phyloP scores from a whole-genome alignment of 2,113 vertebrate genomes.

The Pterocles orientalis region DNA sequence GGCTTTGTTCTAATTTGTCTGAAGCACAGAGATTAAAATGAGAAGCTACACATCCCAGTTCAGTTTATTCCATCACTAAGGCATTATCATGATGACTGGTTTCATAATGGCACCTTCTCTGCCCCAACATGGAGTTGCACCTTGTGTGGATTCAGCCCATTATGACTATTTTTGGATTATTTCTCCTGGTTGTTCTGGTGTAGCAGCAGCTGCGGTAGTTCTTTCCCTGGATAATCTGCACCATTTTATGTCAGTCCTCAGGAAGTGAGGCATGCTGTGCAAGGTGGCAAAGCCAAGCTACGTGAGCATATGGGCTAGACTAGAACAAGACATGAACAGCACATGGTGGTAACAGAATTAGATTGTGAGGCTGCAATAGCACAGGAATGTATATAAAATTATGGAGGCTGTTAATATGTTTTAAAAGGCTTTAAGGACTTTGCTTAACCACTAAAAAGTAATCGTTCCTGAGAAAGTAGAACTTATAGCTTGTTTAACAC shows the following conservation, averaged over 20 bases:
- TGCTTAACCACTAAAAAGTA: no score
- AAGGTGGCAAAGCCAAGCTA: no score
- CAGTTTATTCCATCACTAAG: neutral
- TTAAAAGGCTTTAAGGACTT: no score
- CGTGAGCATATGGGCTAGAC: no score
- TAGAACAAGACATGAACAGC: no score
- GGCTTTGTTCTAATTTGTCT: slow-evolving; percentile 46
- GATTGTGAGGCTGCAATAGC: no score
- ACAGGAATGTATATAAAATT: no score
- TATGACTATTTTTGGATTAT: neutral
- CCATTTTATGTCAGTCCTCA: neutral
- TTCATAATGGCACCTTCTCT: neutral
- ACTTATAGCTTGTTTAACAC: no score
- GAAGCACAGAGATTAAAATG: slow-evolving; percentile 39
- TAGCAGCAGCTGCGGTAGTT: neutral
- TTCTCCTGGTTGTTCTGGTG: neutral
- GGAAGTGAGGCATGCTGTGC: neutral
- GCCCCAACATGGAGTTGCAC: neutral
- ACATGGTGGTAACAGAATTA: no score
- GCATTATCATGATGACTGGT: neutral
- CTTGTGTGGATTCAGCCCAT: neutral
- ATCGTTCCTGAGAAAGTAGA: no score
- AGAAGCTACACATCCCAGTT: neutral
- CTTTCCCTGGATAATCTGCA: neutral
- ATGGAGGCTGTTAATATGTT: no score